A percentile compares a stretch with the other conserved stretches of the same genome.
Conservation (phyloP, 2,888 invertebrate genomes). For the Amphipoea oculea region DNA sequence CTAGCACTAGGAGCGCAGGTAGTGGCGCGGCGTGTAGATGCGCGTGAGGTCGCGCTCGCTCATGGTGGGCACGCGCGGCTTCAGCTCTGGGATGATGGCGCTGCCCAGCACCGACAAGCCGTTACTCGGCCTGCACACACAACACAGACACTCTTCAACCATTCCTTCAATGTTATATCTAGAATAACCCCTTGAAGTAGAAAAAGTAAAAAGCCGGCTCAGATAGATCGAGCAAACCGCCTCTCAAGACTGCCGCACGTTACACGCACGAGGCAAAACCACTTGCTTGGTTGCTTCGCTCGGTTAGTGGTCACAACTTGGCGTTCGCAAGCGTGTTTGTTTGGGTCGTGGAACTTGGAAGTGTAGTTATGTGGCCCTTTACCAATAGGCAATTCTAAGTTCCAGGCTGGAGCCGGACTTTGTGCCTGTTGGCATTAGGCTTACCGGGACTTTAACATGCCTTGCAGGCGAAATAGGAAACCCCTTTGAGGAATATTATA, state of each 20-base stretch:
- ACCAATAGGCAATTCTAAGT: too few species aligned
- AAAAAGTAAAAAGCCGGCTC: not conserved
- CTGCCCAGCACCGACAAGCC: slow-evolving; percentile 89
- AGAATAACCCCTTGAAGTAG: too few species aligned
- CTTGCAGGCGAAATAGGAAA: not conserved
- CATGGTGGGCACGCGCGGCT: slow-evolving; percentile 90
- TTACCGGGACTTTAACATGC: not conserved
- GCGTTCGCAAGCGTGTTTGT: not conserved
- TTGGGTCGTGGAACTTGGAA: not conserved
- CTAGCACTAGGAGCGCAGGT: slow-evolving; percentile 62
- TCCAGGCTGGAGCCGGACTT: not conserved
- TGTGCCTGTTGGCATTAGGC: not conserved
- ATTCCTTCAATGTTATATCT: not conserved
- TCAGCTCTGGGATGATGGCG: slow-evolving; percentile 90
- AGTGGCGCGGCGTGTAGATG: slow-evolving; percentile 76
- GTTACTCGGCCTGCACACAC: slow-evolving; percentile 76
- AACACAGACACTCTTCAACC: not conserved
- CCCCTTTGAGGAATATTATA: not conserved
- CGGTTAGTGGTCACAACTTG: not conserved
- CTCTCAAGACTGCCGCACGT: not conserved
- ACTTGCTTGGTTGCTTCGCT: not conserved
- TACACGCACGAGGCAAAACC: not conserved
- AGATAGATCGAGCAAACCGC: not conserved
- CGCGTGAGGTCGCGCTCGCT: slow-evolving; percentile 90
- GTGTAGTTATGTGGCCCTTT: not conserved